phyloP scores from a whole-genome alignment of 2,888 invertebrate genomes.

The Automeris io region DNA sequence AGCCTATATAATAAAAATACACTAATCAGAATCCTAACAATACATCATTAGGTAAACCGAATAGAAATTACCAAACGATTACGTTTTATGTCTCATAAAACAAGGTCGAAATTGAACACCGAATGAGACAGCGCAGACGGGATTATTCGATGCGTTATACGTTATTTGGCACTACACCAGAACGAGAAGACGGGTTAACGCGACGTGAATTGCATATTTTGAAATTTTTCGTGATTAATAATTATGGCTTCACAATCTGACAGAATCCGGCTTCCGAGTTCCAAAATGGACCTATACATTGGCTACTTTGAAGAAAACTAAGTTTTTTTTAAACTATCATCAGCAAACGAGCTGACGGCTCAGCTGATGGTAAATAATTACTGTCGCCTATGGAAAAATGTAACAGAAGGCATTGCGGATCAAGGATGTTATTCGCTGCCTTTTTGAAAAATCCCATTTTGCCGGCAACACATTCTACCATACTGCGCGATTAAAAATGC shows the following conservation, averaged over 20 bases:
- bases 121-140: slow-evolving; percentile 9
- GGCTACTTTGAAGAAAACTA: too few species aligned
- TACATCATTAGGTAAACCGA: not conserved
- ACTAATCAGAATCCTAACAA: not conserved
- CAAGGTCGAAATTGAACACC: slow-evolving; percentile 11
- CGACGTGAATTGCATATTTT: slow-evolving; percentile 3
- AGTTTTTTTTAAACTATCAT: too few species aligned
- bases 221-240: slow-evolving; percentile 1
- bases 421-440: too few species aligned
- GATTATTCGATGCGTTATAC: slow-evolving; percentile 13
- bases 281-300: too few species aligned
- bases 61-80: slow-evolving; percentile 1
- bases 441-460: too few species aligned
- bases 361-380: too few species aligned
- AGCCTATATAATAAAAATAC: too few species aligned
- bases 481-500: too few species aligned
- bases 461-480: too few species aligned
- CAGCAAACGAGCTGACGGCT: too few species aligned
- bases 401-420: too few species aligned
- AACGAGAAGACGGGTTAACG: slow-evolving; percentile 11
- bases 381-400: too few species aligned
- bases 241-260: not conserved
- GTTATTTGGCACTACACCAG: slow-evolving; percentile 21
- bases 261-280: not conserved
- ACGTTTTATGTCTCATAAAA: slow-evolving; percentile 8